Evolutionary conservation across 2,888 invertebrate genomes (phyloP).

Genomic region (Malthinus flaveolus): DNA sequence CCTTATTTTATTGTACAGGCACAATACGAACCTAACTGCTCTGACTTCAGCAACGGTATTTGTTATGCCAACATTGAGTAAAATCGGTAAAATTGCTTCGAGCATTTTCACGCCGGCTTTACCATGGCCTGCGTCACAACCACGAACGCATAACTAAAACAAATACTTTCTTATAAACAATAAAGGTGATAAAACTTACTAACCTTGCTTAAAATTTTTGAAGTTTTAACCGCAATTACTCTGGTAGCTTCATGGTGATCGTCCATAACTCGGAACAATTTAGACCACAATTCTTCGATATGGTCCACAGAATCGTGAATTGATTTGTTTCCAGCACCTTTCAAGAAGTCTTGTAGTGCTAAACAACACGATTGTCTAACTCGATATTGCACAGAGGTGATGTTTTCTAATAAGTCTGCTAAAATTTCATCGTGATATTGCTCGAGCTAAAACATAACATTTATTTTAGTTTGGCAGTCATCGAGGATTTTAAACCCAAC

Average conservation of each 20-base stretch:
- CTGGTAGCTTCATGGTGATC: conserved; percentile 91
- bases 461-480: conserved; percentile 37
- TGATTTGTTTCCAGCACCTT: conserved; percentile 58
- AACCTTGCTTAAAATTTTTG: conserved; percentile 75
- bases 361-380: conserved; percentile 90
- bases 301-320: conserved; percentile 50
- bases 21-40: conserved; percentile 64
- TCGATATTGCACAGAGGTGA: conserved; percentile 85
- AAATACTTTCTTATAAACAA: not conserved
- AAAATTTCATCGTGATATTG: conserved; percentile 81
- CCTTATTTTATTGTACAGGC: not conserved
- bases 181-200: conserved; percentile 10
- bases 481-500: conserved; percentile 1
- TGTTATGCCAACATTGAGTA: conserved; percentile 79
- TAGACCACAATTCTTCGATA: conserved; percentile 73
- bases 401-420: conserved; percentile 76
- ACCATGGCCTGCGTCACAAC: conserved; percentile 70
- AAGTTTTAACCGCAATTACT: conserved; percentile 72
- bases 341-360: conserved; percentile 82
- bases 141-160: conserved; percentile 68
- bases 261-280: conserved; percentile 89
- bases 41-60: conserved; percentile 80
- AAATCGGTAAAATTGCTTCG: conserved; percentile 75
- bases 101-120: conserved; percentile 74
- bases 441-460: conserved; percentile 66